These are phyloP conservation scores for Tadarida brasiliensis DNA, from an alignment of 2,797 vertebrate species.

Conservation along the genomic window DNA sequence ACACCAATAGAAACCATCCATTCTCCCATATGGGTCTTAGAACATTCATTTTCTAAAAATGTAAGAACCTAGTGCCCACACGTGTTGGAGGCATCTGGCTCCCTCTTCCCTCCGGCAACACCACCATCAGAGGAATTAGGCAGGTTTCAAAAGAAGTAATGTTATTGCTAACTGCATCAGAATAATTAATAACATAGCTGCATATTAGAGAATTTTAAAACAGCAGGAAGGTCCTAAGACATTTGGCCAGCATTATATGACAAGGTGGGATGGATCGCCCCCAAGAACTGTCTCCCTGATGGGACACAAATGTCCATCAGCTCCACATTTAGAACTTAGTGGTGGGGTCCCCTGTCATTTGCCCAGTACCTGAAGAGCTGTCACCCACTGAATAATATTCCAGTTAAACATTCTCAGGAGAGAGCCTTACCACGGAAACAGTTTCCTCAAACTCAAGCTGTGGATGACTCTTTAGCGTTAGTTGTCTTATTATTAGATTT, in stretches of 20 bases:
- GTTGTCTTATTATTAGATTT: background rate
- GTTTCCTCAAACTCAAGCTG: background rate
- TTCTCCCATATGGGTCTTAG: too few species aligned
- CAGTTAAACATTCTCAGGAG: background rate
- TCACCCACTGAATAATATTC: background rate
- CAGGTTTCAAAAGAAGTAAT: background rate
- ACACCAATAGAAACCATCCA: too few species aligned
- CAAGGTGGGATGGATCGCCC: background rate
- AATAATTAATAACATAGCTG: background rate
- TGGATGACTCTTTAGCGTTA: background rate
- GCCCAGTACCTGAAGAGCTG: background rate
- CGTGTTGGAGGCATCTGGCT: too few species aligned
- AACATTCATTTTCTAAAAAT: too few species aligned
- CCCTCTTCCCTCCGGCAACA: too few species aligned
- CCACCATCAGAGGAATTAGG: background rate
- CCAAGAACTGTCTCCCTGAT: background rate
- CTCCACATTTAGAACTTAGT: fast-evolving
- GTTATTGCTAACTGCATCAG: background rate
- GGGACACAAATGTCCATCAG: background rate
- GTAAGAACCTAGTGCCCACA: too few species aligned
- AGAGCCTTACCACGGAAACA: background rate
- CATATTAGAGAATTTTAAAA: background rate
- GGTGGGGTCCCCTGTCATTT: background rate
- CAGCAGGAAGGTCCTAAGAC: background rate
- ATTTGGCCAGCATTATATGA: background rate